Conservation (phyloP, 2,113 vertebrate species). For the Lipophrys pholis region DNA sequence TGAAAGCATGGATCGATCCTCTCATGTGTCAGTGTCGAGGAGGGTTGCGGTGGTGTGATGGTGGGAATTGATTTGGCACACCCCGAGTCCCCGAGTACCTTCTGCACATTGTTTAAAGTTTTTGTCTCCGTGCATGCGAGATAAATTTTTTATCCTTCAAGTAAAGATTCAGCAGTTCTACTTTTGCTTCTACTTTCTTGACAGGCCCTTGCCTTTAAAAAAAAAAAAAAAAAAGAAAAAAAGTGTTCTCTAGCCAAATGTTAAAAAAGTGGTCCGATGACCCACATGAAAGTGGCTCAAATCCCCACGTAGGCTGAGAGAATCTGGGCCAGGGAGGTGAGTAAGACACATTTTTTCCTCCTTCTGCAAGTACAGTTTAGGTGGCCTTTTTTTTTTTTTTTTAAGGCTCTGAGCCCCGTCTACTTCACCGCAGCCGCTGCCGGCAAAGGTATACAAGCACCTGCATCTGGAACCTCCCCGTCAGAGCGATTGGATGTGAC, state of each 20-base stretch:
- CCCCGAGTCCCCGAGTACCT: no score
- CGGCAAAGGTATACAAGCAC: slow-evolving; percentile 10
- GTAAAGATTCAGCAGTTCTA: no score
- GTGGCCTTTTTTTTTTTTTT: slow-evolving; percentile 11
- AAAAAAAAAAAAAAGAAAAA: not conserved
- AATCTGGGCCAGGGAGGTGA: slow-evolving; percentile 59
- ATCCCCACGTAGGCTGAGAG: slow-evolving; percentile 20
- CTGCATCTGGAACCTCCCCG: not conserved
- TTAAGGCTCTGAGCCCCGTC: slow-evolving; percentile 14
- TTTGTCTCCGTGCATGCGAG: no score
- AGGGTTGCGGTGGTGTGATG: no score
- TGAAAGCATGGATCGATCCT: no score
- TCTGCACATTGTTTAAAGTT: no score
- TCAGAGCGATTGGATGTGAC: slow-evolving; percentile 22
- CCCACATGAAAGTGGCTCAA: slow-evolving; percentile 46
- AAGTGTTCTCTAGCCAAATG: slow-evolving; percentile 10
- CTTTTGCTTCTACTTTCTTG: not conserved
- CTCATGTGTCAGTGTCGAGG: no score
- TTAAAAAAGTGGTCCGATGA: slow-evolving; percentile 33
- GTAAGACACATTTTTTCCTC: slow-evolving; percentile 37
- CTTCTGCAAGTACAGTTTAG: slow-evolving; percentile 18
- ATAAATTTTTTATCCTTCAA: no score
- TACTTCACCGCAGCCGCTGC: slow-evolving; percentile 26
- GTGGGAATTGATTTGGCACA: no score
- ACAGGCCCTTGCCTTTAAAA: not conserved